Base-by-base conservation (phyloP, 2,888 invertebrate genomes). In the Megastigmus dorsalis region DNA sequence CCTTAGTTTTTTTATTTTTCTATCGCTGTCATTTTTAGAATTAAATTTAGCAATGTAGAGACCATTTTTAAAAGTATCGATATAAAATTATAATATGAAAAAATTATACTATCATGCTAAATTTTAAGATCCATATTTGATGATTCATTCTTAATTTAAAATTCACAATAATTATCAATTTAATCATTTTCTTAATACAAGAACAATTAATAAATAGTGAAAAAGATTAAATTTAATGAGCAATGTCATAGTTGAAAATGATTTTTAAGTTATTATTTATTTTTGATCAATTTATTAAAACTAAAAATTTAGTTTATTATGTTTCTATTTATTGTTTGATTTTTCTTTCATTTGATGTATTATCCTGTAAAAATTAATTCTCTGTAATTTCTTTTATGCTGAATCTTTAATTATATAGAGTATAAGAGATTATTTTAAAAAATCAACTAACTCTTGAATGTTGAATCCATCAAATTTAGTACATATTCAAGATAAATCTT, bases 31-130 rank as follows among this genome's bases (percentile, higher is more conserved):
- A 30, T 52, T 2, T 38, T 36, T 13, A 15, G 50, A 18, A 48
- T 55, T 55, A 60, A 66, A 66, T 54, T 67, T 67, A 45, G 45
- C 60, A 73, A 73, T 67, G 67, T 38, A 28, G 66, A 67, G 67
- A 73, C 60, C 15, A 57, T 38, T 48, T 68, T 26, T 52, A 10
- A 20, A 69, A 26, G n/a, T n/a, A 6, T 23, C 26, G 3, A 38
- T 62, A 52, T 3, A 20, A 43, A 66, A 41, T n/a, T 7, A 41
- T 15, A n/a, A n/a, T n/a, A n/a, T n/a, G n/a, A n/a, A n/a, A n/a
- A n/a, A n/a, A n/a, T n/a, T n/a, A n/a, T n/a, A n/a, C n/a, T n/a
- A n/a, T n/a, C n/a, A n/a, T n/a, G n/a, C n/a, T n/a, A n/a, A n/a
- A n/a, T n/a, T n/a, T n/a, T n/a, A n/a, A n/a, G n/a, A 20, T 23